Conservation (phyloP, 2,113 vertebrate genomes). For the Romanogobio albipinnatus region DNA sequence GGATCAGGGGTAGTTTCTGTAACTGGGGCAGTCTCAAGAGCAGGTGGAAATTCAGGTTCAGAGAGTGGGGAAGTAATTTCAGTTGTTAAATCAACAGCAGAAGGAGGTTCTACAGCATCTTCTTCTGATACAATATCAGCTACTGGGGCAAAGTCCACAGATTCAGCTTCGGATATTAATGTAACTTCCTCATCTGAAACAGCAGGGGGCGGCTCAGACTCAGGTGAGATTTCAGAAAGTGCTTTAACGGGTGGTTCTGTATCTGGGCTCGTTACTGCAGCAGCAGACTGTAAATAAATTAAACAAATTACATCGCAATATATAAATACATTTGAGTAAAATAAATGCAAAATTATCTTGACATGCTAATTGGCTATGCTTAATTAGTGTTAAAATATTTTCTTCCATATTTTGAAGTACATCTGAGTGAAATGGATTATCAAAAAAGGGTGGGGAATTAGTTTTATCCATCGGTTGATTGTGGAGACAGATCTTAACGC, state of each 20-base stretch:
- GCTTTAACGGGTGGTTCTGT: background rate
- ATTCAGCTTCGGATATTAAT: background rate
- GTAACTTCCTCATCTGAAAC: conserved; percentile 3
- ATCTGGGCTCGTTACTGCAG: background rate
- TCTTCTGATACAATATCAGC: background rate
- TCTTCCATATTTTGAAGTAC: too few relatives aligned
- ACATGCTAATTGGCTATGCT: too few relatives aligned
- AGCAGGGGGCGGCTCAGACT: conserved; percentile 7
- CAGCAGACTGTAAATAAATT: conserved; percentile 1
- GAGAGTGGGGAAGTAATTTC: background rate
- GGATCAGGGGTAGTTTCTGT: conserved; percentile 3
- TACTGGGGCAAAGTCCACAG: background rate
- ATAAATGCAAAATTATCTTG: too few relatives aligned
- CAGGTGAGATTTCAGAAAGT: background rate
- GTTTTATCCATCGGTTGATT: too few relatives aligned
- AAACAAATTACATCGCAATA: background rate
- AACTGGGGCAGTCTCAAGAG: background rate
- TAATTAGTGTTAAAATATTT: too few relatives aligned
- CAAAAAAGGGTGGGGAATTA: too few relatives aligned
- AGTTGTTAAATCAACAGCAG: background rate
- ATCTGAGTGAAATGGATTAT: too few relatives aligned
- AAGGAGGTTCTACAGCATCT: background rate
- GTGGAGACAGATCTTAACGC: too few relatives aligned
- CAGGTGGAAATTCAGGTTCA: background rate
- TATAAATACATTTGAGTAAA: too few relatives aligned